Percentiles rank a stretch among this genome's conserved stretches.
Evolutionary conservation across 2,113 vertebrate genomes (phyloP).

Genomic region (Panurus biarmicus): DNA sequence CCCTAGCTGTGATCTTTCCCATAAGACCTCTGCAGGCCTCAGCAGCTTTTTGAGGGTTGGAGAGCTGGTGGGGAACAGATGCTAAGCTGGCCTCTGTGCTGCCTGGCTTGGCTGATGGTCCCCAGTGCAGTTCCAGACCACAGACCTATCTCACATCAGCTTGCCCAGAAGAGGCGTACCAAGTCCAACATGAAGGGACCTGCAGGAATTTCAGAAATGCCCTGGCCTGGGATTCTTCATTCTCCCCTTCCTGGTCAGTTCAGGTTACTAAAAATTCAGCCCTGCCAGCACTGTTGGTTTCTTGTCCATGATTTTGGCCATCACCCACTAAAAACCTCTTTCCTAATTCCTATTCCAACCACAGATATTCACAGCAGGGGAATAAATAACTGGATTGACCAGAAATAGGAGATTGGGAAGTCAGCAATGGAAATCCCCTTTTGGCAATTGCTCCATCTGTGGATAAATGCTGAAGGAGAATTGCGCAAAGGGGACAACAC

Average conservation of each 20-base stretch:
- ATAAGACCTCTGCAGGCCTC: not conserved
- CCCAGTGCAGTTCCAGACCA: not conserved
- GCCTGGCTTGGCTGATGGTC: not conserved
- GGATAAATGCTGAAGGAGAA: not conserved
- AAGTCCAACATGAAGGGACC: not conserved
- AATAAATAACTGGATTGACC: not conserved
- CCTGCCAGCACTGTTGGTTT: not conserved
- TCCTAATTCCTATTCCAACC: not conserved
- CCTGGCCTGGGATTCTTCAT: not conserved
- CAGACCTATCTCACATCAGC: not conserved
- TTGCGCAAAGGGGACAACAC: not conserved
- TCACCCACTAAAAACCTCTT: not conserved
- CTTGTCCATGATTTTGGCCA: not conserved
- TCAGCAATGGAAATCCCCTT: constrained; percentile 32
- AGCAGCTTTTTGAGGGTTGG: not conserved
- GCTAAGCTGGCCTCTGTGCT: not conserved
- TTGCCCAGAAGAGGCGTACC: not conserved
- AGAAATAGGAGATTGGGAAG: not conserved
- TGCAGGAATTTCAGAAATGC: not conserved
- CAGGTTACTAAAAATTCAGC: not conserved
- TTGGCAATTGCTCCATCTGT: not conserved
- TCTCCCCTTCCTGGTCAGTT: not conserved
- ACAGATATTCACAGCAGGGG: not conserved
- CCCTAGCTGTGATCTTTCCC: not conserved
- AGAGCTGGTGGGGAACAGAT: not conserved